Base-by-base conservation (phyloP, 2,113 vertebrate species). In the Taurulus bubalis region DNA sequence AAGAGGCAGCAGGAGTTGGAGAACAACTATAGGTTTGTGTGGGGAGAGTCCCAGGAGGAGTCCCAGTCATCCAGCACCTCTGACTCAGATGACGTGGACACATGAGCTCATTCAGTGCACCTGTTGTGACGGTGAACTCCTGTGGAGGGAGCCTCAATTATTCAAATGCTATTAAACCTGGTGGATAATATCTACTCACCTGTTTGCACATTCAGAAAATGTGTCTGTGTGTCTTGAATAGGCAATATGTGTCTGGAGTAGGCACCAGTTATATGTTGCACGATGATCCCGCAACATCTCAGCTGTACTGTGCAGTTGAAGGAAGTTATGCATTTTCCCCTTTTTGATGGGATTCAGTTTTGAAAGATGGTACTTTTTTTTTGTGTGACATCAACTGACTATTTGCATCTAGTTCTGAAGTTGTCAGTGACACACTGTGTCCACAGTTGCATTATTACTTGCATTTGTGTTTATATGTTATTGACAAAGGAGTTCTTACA, bases 21-120 rank as follows among this genome's bases (percentile, higher is more conserved):
- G 82, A 96, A 95, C 93, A 98, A 98, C 82, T 98, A 98, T 70
- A 96, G 94, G 76, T 96, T 97, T 82, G 97, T 98, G 73, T 98
- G 97, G 97, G 96, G 96, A 85, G 95, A 96, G 32, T 94, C 91
- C 5, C 95, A 95, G 26, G 96, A 98, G 64, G 94, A 96, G 22
- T 88, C 91, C 8, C 92, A 94, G 82, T 80, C 94, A 18, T 70
- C 93, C 22, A 93, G 94, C 84, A 87, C 92, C 0, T 94, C 95
- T 5, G 97, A 97, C 83, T 94, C 96, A 1, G 97, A 98, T 0
- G 97, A 98, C 5, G 75, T 97, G 85, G 97, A 98, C 87, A 93
- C 97, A 80, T 98, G 93, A 97, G 77, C 65, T 72, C 45, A 47
- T 51, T 16, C 34, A 36, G 30, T 24, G 72, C 69, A 70, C 28